These are phyloP conservation scores for Empidonax traillii DNA, from an alignment of 2,113 vertebrate species.

Conservation along the genomic window DNA sequence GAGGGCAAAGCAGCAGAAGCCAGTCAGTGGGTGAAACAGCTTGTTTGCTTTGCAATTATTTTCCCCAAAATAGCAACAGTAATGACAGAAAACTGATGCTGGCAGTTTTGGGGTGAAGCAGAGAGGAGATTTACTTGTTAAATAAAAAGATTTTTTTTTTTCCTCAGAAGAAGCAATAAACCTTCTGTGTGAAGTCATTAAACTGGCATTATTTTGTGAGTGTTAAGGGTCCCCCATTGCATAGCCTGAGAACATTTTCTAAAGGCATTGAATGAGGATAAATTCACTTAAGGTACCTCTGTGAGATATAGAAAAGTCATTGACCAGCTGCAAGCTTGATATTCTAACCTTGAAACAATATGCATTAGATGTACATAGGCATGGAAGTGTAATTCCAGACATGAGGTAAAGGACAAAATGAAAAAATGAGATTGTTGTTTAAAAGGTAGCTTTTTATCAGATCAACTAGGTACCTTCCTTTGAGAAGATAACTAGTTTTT, in stretches of 20 bases:
- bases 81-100: neutral
- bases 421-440: neutral
- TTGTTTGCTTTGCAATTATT: neutral
- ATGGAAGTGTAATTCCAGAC: neutral
- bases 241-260: neutral
- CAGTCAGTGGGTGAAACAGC: neutral
- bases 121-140: neutral
- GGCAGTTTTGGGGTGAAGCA: neutral
- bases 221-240: neutral
- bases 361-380: neutral
- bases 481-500: neutral
- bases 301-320: neutral
- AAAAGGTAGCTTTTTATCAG: neutral
- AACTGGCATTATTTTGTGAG: neutral
- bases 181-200: neutral
- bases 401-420: neutral
- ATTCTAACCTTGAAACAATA: neutral
- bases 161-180: neutral
- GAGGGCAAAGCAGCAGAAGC: neutral
- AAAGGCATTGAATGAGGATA: neutral
- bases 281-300: slow-evolving; percentile 14
- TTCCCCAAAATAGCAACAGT: neutral
- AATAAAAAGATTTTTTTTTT: neutral
- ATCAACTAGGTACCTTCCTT: neutral
- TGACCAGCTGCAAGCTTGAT: neutral